A percentile compares a stretch with the other conserved stretches of the same genome.
Conservation (phyloP, 2,113 vertebrate genomes). For the Meles meles region DNA sequence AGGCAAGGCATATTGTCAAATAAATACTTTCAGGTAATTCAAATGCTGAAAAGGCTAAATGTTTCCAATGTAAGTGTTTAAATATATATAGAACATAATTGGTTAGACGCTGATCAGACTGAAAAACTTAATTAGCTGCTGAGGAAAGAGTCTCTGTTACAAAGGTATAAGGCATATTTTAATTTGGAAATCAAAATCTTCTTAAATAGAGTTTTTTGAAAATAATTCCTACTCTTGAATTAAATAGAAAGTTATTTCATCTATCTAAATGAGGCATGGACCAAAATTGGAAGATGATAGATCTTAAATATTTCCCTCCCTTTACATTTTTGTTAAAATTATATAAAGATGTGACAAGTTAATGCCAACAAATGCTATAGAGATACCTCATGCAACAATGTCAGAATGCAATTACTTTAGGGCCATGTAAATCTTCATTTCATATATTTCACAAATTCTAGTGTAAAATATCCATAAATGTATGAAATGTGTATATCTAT, state of each 20-base stretch:
- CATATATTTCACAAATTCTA: background rate
- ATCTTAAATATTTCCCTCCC: background rate
- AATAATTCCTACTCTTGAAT: background rate
- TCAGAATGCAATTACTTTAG: background rate
- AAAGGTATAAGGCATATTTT: background rate
- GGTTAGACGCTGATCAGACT: background rate
- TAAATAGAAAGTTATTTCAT: background rate
- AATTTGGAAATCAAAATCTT: background rate
- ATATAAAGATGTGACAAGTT: background rate
- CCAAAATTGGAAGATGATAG: background rate
- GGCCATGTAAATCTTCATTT: background rate
- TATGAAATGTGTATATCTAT: background rate
- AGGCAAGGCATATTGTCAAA: background rate
- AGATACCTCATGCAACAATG: background rate
- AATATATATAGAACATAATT: background rate
- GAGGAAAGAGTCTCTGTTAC: background rate
- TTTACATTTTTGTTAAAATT: background rate
- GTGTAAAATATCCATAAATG: background rate
- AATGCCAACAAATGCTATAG: background rate
- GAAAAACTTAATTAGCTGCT: background rate
- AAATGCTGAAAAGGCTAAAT: conserved; percentile 10
- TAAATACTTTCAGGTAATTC: background rate
- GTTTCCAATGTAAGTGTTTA: background rate
- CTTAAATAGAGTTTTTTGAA: background rate
- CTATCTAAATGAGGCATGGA: background rate